A percentile compares a stretch with the other conserved stretches of the same genome.
Evolutionary conservation across 2,113 vertebrate genomes (phyloP).

Genomic region (Elaphurus davidianus): DNA sequence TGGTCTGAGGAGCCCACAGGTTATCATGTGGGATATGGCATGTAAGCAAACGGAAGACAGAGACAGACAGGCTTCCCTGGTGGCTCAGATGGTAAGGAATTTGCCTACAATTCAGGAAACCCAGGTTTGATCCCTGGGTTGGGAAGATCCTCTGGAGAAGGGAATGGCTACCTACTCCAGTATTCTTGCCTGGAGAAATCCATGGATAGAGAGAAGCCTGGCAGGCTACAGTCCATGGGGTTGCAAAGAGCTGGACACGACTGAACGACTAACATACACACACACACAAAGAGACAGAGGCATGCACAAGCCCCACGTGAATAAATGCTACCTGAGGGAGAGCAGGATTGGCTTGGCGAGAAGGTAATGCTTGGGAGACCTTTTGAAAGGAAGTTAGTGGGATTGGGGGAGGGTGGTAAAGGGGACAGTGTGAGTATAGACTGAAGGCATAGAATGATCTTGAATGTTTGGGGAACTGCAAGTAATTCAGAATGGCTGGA

Average conservation of each 20-base stretch:
- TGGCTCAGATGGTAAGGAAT: not conserved
- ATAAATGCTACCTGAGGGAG: not conserved
- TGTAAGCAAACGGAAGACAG: not conserved
- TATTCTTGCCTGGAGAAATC: not conserved
- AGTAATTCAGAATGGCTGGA: not conserved
- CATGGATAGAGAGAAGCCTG: not conserved
- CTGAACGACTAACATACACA: not conserved
- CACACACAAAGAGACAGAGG: not conserved
- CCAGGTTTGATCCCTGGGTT: not conserved
- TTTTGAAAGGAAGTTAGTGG: not conserved
- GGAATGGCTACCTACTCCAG: not conserved
- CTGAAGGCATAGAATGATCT: not conserved
- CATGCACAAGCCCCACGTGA: fast-evolving
- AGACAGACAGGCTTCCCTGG: not conserved
- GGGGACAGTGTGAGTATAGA: not conserved
- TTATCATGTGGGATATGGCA: not conserved
- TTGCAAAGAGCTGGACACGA: not conserved
- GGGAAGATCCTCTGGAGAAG: not conserved
- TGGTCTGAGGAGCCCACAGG: not conserved
- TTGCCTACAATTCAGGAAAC: not conserved
- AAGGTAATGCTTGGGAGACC: not conserved
- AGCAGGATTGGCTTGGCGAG: not conserved
- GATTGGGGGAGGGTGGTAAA: not conserved
- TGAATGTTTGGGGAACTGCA: not conserved
- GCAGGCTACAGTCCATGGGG: not conserved